Conservation (phyloP, 2,113 vertebrate species). For the Todiramphus saurophagus region DNA sequence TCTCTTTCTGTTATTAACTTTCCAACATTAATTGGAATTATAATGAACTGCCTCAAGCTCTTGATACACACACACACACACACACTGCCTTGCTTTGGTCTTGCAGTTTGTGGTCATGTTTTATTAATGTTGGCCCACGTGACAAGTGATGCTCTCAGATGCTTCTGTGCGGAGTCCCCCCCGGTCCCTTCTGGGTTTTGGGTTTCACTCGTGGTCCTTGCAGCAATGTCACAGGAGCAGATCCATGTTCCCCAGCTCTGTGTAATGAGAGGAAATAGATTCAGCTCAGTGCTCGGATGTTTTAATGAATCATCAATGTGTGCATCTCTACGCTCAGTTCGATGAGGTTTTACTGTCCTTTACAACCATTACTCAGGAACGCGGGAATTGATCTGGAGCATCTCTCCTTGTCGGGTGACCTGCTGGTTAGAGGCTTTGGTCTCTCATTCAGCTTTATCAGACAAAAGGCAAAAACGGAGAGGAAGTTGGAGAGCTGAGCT, state of each 20-base stretch:
- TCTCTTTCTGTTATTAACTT: background rate
- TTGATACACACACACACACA: background rate
- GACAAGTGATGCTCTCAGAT: background rate
- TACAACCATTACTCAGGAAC: background rate
- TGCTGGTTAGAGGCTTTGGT: background rate
- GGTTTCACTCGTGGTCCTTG: background rate
- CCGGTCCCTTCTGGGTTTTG: background rate
- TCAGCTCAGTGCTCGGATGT: background rate
- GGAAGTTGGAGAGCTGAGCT: background rate
- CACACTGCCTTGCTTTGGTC: background rate
- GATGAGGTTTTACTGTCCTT: background rate
- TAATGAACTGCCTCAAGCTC: background rate
- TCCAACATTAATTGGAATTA: background rate
- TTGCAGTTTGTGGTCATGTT: background rate
- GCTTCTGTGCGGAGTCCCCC: background rate
- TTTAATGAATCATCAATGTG: background rate
- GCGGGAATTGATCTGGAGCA: background rate
- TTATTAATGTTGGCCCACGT: background rate
- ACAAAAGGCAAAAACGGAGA: background rate
- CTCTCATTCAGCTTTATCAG: background rate
- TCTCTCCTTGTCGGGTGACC: constrained; percentile 29
- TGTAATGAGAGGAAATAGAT: background rate
- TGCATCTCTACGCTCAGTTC: background rate
- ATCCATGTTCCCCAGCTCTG: background rate
- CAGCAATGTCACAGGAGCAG: background rate